Evolutionary conservation across 2,888 invertebrate species (phyloP).

Genomic region (Microctonus brassicae): DNA sequence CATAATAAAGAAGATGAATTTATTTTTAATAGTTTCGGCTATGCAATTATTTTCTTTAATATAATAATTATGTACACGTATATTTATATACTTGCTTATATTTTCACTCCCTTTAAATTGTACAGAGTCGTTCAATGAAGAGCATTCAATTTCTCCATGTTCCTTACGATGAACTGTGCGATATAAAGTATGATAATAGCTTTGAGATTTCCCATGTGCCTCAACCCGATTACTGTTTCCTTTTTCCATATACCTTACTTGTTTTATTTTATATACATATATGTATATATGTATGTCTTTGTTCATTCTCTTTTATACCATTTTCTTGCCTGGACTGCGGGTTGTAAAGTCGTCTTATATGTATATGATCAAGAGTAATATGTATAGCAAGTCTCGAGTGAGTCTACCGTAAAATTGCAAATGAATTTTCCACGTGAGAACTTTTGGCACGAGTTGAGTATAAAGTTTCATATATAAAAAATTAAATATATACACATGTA

Average conservation of each 20-base stretch:
- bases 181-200: slow-evolving; percentile 47
- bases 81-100: background rate
- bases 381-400: slow-evolving; percentile 37
- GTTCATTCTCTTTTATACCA: background rate
- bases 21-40: background rate
- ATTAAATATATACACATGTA: background rate
- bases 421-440: slow-evolving; percentile 48
- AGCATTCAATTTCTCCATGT: slow-evolving; percentile 43
- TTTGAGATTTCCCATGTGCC: slow-evolving; percentile 48
- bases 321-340: slow-evolving; percentile 28
- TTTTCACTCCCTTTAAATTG: background rate
- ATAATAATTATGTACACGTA: background rate
- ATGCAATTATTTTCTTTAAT: background rate
- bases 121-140: slow-evolving; percentile 11
- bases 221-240: slow-evolving; percentile 44
- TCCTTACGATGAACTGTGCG: slow-evolving; percentile 35
- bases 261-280: slow-evolving; percentile 8
- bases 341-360: slow-evolving; percentile 41
- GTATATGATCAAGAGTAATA: slow-evolving; percentile 25
- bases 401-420: slow-evolving; percentile 46
- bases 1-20: background rate
- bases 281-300: background rate
- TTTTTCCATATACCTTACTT: slow-evolving; percentile 32
- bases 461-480: background rate
- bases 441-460: slow-evolving; percentile 33